These are phyloP conservation scores for Ochropacha duplaris DNA, from an alignment of 2,888 invertebrate species.

Conservation along the genomic window DNA sequence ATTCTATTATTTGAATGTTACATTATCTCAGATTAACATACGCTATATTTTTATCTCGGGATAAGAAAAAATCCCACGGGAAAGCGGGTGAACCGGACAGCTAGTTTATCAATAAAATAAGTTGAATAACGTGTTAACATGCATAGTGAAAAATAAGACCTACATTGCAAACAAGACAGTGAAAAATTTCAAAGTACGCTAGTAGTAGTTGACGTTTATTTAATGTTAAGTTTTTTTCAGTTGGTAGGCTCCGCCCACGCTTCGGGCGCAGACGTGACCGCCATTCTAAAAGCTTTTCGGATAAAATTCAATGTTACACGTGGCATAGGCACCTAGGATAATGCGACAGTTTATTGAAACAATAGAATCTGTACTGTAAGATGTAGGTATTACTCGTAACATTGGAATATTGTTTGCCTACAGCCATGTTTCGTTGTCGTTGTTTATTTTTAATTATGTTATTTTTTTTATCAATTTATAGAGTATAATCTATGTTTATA, in stretches of 20 bases:
- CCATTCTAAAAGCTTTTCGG: neutral
- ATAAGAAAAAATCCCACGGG: too few species aligned
- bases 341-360: neutral
- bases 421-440: neutral
- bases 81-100: too few species aligned
- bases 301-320: constrained; percentile 1
- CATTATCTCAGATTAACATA: too few species aligned
- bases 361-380: neutral
- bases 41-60: too few species aligned
- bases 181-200: neutral
- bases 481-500: too few species aligned
- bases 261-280: neutral
- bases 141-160: neutral
- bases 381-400: too few species aligned
- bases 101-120: too few species aligned
- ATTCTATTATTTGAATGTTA: too few species aligned
- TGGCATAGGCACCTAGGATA: neutral
- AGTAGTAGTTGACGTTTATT: neutral
- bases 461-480: neutral
- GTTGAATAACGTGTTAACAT: too few species aligned
- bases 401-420: neutral
- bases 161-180: neutral
- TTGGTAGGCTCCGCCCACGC: neutral
- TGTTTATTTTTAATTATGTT: neutral
- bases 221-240: neutral